Evolutionary conservation across 2,113 vertebrate species (phyloP).

Genomic region (Chiloscyllium plagiosum): DNA sequence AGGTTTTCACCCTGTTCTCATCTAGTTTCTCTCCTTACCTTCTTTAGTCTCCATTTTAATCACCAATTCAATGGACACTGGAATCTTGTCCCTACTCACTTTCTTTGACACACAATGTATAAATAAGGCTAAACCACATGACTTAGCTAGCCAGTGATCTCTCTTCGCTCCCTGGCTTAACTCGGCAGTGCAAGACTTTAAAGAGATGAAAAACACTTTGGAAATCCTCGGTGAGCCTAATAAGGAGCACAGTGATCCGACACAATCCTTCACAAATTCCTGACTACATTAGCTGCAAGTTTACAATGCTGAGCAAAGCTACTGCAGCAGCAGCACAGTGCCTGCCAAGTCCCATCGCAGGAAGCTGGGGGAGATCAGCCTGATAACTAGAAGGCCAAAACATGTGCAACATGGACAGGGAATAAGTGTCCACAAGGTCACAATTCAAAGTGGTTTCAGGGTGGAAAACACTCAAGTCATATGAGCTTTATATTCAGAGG

Average conservation of each 20-base stretch:
- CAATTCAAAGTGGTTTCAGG: not conserved
- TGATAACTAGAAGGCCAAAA: not conserved
- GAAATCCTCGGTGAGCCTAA: not conserved
- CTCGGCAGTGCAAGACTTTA: not conserved
- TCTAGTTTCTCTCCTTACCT: not conserved
- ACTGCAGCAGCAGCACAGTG: not conserved
- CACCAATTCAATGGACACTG: not conserved
- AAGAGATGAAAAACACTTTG: not conserved
- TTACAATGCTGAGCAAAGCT: not conserved
- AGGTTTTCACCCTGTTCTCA: not conserved
- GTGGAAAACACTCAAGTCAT: not conserved
- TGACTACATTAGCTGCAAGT: not conserved
- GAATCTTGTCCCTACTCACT: not conserved
- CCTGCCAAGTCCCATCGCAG: not conserved
- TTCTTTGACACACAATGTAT: not conserved
- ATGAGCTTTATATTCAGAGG: not conserved
- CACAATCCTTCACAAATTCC: not conserved
- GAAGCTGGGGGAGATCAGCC: not conserved
- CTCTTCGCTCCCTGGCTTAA: not conserved
- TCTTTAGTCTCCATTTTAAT: slow-evolving; percentile 1
- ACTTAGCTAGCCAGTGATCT: not conserved
- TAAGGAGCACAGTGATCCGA: not conserved
- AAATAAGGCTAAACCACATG: not conserved
- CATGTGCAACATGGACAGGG: not conserved
- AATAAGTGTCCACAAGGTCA: not conserved